A percentile compares a stretch with the other conserved stretches of the same genome.
phyloP scores from a whole-genome alignment of 2,113 vertebrate genomes.

The Hiodon tergisus region DNA sequence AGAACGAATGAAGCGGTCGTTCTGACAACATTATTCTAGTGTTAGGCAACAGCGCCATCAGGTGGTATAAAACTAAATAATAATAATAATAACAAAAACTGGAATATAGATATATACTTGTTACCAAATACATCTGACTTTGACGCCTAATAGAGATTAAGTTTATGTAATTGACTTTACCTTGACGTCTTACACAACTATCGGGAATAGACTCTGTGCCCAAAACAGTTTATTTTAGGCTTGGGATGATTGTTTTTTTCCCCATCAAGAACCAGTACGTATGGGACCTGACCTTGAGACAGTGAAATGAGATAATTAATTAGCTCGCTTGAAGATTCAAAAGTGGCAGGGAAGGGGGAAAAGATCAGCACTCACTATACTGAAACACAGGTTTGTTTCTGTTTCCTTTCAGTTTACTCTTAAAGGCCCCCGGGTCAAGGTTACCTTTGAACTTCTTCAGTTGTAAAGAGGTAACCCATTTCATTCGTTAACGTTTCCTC shows the following conservation, averaged over 20 bases:
- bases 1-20: background rate
- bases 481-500: constrained; percentile 36
- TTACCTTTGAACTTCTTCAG: constrained; percentile 30
- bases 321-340: background rate
- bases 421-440: constrained; percentile 25
- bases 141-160: no score
- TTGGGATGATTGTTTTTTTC: background rate
- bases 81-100: background rate
- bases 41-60: constrained; percentile 11
- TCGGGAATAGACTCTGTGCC: background rate
- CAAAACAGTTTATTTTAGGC: constrained; percentile 3
- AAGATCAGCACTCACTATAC: constrained; percentile 19
- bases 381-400: constrained; percentile 21
- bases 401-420: constrained; percentile 9
- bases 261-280: background rate
- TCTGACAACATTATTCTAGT: background rate
- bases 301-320: background rate
- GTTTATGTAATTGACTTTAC: no score
- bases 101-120: no score
- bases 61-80: background rate
- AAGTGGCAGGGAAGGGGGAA: background rate
- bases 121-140: no score
- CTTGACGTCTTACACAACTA: background rate
- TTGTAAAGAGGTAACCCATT: constrained; percentile 17
- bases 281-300: background rate